phyloP scores from a whole-genome alignment of 2,888 invertebrate species.

The Chirona hameri region DNA sequence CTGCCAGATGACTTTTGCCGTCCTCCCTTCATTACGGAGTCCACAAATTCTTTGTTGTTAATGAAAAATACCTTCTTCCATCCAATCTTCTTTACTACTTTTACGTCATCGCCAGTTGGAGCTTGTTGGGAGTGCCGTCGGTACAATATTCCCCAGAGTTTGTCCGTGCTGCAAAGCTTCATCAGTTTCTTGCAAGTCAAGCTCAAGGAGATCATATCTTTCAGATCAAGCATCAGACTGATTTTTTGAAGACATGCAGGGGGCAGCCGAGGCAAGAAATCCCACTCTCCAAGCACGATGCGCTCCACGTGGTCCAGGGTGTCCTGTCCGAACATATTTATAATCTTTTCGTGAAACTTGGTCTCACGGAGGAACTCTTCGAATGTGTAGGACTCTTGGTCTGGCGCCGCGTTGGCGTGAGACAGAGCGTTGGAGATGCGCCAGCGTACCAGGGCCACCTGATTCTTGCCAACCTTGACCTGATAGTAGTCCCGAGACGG shows the following conservation, averaged over 20 bases:
- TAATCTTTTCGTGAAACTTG: neutral
- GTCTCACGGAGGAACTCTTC: neutral
- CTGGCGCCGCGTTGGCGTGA: neutral
- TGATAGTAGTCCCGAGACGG: slow-evolving; percentile 2
- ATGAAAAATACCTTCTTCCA: slow-evolving; percentile 1
- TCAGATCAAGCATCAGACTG: neutral
- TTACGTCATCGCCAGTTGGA: neutral
- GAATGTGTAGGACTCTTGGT: neutral
- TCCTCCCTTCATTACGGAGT: neutral
- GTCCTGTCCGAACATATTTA: neutral
- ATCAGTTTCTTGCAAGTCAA: neutral
- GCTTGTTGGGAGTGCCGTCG: neutral
- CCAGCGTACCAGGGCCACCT: neutral
- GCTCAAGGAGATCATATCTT: neutral
- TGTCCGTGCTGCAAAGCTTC: neutral
- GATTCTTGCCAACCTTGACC: neutral
- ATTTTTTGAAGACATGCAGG: neutral
- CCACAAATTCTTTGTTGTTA: neutral
- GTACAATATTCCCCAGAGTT: neutral
- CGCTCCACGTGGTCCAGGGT: neutral
- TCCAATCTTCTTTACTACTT: neutral
- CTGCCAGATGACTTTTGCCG: neutral
- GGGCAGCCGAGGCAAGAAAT: neutral
- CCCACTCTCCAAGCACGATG: neutral
- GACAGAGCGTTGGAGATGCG: neutral